Evolutionary conservation across 2,797 vertebrate species (phyloP), one percentile per base, ranked within the genome.

Genomic region (Falco novaeseelandiae): DNA sequence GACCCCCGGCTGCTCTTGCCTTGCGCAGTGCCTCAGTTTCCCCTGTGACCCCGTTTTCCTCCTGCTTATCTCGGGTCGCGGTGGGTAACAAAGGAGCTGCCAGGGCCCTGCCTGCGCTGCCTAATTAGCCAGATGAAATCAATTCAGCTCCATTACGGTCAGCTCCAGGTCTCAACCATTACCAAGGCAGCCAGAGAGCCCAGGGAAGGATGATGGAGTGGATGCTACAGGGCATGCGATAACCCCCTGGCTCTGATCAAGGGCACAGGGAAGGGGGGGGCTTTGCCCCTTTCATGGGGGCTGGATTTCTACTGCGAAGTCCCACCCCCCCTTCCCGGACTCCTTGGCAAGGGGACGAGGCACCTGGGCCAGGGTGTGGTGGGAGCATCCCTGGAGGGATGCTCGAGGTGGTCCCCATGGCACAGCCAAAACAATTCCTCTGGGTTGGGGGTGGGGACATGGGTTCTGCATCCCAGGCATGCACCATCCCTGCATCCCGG

Each of bases 51-150:
- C 42, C 8, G 0, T 15, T 52, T 27, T 44, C 46, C 79, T 48
- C n/a, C 10, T 8, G 69, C 86, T 92, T 83, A 69, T 92, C 92
- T 93, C 3, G 4, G 92, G 92, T 91, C 69, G 4, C 3, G 3
- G 84, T 12, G 51, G 89, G 94, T 78, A 87, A 87, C 87, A 66
- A 70, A 85, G 65, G 73, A 78, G 61, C 88, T 85, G 83, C 80
- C 76, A 74, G 88, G 86, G 52, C 65, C 44, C 61, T 79, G 90
- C 57, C 73, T 29, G 84, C 6, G 14, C 81, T 76, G 59, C 71
- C 46, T 87, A 89, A 97, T 93, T 89, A 93, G 63, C 80, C 93
- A 91, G 92, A 96, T 94, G 96, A 67, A 87, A 97, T 96, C 96
- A 93, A 83, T 95, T 89, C 84, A 59, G 89, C 90, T 94, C 96